A percentile compares a stretch with the other conserved stretches of the same genome.
phyloP scores from a whole-genome alignment of 2,888 invertebrate species.

The Siphonodentalium dalli region DNA sequence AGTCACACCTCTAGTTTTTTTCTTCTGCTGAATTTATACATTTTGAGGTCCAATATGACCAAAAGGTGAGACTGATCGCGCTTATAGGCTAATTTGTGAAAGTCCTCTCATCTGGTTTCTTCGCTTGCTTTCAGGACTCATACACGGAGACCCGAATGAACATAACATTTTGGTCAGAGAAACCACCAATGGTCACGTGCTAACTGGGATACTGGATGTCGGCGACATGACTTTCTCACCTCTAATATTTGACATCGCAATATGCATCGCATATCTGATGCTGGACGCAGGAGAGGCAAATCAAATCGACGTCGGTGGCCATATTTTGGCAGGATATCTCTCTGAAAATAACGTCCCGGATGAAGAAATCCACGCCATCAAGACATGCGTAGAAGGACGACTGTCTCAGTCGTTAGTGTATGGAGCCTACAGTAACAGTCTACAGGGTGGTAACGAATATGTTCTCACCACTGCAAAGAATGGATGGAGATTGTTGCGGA shows the following conservation, averaged over 20 bases:
- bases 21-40: too few species aligned
- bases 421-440: conserved; percentile 78
- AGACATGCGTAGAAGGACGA: conserved; percentile 78
- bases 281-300: conserved; percentile 72
- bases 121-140: conserved; percentile 67
- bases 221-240: conserved; percentile 80
- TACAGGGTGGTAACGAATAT: conserved; percentile 82
- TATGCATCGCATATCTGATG: conserved; percentile 82
- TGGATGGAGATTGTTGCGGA: conserved; percentile 55
- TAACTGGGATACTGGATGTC: conserved; percentile 83
- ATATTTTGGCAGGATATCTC: conserved; percentile 80
- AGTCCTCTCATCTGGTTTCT: too few species aligned
- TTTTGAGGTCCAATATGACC: too few species aligned
- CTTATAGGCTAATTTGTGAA: too few species aligned
- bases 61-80: too few species aligned
- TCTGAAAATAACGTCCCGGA: conserved; percentile 72
- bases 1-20: too few species aligned
- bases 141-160: conserved; percentile 92
- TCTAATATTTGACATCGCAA: conserved; percentile 81
- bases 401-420: conserved; percentile 83
- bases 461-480: conserved; percentile 71
- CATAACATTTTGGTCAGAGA: conserved; percentile 78
- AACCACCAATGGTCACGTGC: conserved; percentile 67
- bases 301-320: conserved; percentile 56
- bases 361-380: conserved; percentile 73